Conservation (phyloP, 2,888 invertebrate genomes). For the Rotaria socialis region DNA sequence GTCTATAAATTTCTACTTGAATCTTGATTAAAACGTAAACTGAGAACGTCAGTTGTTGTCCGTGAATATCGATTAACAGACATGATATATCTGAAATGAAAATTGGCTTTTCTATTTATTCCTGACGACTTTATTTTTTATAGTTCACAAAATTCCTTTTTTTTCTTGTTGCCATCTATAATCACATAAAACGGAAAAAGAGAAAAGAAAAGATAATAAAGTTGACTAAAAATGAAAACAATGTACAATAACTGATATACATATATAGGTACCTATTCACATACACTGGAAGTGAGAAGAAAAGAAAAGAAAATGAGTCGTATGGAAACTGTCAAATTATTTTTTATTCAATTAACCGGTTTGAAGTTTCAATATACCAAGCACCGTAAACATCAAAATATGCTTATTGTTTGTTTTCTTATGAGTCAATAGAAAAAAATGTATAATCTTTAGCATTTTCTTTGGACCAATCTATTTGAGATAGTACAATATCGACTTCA, state of each 20-base stretch:
- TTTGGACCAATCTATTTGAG: slow-evolving; percentile 32
- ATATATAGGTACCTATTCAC: not conserved
- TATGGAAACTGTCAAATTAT: not conserved
- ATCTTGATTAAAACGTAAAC: slow-evolving; percentile 45
- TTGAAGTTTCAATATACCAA: not conserved
- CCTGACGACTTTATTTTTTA: not conserved
- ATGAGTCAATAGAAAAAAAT: not conserved
- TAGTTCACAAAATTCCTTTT: not conserved
- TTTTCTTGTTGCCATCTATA: not conserved
- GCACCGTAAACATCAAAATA: not conserved
- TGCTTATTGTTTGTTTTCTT: not conserved
- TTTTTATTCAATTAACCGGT: slow-evolving; percentile 18
- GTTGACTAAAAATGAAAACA: not conserved
- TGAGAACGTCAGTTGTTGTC: slow-evolving; percentile 43
- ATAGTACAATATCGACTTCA: slow-evolving; percentile 26
- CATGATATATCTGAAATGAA: not conserved
- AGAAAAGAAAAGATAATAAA: not conserved
- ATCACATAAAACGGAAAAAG: not conserved
- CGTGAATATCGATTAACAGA: not conserved
- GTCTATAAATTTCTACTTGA: slow-evolving; percentile 34
- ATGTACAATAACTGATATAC: not conserved
- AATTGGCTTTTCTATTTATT: not conserved
- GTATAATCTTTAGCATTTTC: slow-evolving; percentile 10
- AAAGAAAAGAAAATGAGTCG: not conserved
- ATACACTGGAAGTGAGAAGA: not conserved